A percentile compares a stretch with the other conserved stretches of the same genome.
Evolutionary conservation across 2,113 vertebrate genomes (phyloP).

Genomic region (Trichechus manatus): DNA sequence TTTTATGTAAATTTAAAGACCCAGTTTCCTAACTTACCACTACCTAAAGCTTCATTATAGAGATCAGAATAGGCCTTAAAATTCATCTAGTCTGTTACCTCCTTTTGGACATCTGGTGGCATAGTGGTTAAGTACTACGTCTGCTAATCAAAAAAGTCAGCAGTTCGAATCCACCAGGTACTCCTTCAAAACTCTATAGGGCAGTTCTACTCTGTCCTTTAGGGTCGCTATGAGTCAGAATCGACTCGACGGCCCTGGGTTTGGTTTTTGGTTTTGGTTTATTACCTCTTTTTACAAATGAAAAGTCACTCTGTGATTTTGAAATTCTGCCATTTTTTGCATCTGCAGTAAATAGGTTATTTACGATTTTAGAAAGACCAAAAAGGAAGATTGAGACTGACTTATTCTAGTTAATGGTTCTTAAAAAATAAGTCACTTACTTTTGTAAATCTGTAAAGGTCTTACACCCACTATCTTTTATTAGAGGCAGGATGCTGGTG

Average conservation of each 20-base stretch:
- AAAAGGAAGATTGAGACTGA: neutral
- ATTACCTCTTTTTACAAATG: neutral
- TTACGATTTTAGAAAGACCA: neutral
- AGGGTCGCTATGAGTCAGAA: too few species aligned
- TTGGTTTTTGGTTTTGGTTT: too few species aligned
- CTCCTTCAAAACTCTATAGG: too few species aligned
- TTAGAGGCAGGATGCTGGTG: neutral
- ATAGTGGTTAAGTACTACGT: too few species aligned
- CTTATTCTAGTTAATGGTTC: fast-evolving
- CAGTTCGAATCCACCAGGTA: too few species aligned
- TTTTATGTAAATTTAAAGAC: neutral
- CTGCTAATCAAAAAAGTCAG: too few species aligned
- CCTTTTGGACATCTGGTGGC: too few species aligned
- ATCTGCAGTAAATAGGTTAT: neutral
- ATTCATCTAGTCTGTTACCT: fast-evolving
- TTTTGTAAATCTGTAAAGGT: neutral
- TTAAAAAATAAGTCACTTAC: neutral
- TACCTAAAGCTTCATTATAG: neutral
- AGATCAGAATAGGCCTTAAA: neutral
- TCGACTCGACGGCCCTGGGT: too few species aligned
- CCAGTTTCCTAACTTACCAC: neutral
- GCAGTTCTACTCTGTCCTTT: too few species aligned
- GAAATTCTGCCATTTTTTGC: neutral
- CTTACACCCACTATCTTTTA: neutral
- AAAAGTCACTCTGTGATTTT: neutral